These are phyloP conservation scores for Dicroscelio sp. DNA, from an alignment of 2,888 invertebrate genomes.

Conservation along the genomic window DNA sequence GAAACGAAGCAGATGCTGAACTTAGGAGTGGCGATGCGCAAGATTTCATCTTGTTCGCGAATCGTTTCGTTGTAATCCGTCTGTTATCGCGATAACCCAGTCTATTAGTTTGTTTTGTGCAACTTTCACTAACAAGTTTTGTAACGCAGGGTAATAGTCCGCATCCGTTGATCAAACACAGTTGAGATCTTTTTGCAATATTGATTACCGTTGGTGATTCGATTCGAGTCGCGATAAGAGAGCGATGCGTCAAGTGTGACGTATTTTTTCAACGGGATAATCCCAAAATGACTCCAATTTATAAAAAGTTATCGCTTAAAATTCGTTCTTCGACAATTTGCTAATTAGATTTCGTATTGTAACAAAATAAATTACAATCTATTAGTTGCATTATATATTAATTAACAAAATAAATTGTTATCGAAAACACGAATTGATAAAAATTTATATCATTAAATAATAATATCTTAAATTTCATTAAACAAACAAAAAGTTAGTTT, in stretches of 20 bases:
- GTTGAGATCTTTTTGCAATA: conserved; percentile 64
- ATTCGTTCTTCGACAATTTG: too few relatives aligned
- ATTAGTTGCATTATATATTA: neutral
- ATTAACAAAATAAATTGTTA: neutral
- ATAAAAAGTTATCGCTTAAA: too few relatives aligned
- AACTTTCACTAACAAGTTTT: conserved; percentile 76
- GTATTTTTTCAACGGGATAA: too few relatives aligned
- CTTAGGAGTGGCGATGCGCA: conserved; percentile 50
- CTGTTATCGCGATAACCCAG: conserved; percentile 41
- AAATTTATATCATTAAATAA: neutral
- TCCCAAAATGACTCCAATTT: too few relatives aligned
- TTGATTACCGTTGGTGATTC: too few relatives aligned
- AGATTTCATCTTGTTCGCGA: conserved; percentile 57
- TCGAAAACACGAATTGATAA: neutral
- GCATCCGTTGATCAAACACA: conserved; percentile 63
- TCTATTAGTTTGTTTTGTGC: conserved; percentile 57
- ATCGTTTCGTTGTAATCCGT: conserved; percentile 61
- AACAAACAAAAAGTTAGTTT: neutral
- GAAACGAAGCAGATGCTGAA: conserved; percentile 31
- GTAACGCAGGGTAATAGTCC: conserved; percentile 70
- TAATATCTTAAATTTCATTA: conserved; percentile 9
- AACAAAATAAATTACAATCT: too few relatives aligned
- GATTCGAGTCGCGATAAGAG: too few relatives aligned
- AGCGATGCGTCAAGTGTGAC: too few relatives aligned
- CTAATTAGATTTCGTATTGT: too few relatives aligned